A percentile compares a stretch with the other conserved stretches of the same genome.
Evolutionary conservation across 2,797 vertebrate genomes (phyloP).

Genomic region (Craterocephalus amniculus): DNA sequence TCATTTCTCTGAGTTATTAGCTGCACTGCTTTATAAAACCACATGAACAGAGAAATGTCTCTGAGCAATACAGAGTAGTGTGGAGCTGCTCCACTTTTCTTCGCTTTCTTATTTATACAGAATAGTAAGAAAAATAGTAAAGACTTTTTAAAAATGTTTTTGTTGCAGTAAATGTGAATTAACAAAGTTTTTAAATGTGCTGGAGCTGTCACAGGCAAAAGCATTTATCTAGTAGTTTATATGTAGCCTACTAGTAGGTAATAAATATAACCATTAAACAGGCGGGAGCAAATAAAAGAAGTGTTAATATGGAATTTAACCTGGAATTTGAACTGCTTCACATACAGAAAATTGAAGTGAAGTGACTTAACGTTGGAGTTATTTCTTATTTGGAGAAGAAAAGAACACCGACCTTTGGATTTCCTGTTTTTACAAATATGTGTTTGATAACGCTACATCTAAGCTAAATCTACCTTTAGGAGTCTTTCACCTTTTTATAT

Average conservation of each 20-base stretch:
- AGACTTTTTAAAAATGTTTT: too few species aligned
- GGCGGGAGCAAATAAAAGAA: too few species aligned
- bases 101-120: not conserved
- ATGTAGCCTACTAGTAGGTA: too few species aligned
- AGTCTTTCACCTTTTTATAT: not conserved
- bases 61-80: not conserved
- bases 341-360: not conserved
- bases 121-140: too few species aligned
- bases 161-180: too few species aligned
- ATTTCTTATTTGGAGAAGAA: not conserved
- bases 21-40: conserved; percentile 1
- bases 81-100: not conserved
- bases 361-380: not conserved
- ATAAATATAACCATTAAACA: not conserved
- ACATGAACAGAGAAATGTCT: too few species aligned
- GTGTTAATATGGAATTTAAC: too few species aligned
- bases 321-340: not conserved
- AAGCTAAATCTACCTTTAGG: too few species aligned
- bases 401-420: not conserved
- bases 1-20: conserved; percentile 6
- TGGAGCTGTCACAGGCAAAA: too few species aligned
- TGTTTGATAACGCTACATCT: too few species aligned
- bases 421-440: not conserved
- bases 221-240: not conserved
- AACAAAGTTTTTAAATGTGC: too few species aligned